Conservation (phyloP, 2,797 vertebrate species). For the Pseudochaenichthys georgianus region DNA sequence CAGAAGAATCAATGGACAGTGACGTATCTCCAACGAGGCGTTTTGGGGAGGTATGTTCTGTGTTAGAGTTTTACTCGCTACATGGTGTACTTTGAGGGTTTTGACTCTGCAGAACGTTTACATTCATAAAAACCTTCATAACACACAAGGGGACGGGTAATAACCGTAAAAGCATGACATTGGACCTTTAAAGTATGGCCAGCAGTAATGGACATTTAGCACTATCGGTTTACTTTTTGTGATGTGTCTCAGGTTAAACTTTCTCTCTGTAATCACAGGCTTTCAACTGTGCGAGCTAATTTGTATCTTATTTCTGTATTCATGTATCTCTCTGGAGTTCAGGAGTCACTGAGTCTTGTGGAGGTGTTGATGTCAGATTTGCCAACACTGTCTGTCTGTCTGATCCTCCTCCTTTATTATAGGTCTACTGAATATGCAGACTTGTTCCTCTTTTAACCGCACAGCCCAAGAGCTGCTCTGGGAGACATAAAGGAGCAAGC, state of each 20-base stretch:
- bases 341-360: slow-evolving; percentile 6
- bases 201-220: background rate
- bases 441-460: slow-evolving; percentile 62
- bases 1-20: too few species aligned
- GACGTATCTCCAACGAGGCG: too few species aligned
- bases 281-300: slow-evolving; percentile 8
- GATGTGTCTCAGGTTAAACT: background rate
- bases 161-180: too few species aligned
- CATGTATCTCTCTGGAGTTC: slow-evolving; percentile 18
- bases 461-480: slow-evolving; percentile 55
- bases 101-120: too few species aligned
- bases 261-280: background rate
- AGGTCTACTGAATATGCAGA: slow-evolving; percentile 60
- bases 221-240: background rate
- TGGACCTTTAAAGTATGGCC: background rate
- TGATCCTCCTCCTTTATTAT: slow-evolving; percentile 17
- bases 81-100: too few species aligned
- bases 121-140: too few species aligned
- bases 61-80: too few species aligned
- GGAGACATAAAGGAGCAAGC: slow-evolving; percentile 65
- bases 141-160: too few species aligned
- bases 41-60: too few species aligned
- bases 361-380: slow-evolving; percentile 43
- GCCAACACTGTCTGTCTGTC: slow-evolving; percentile 26
- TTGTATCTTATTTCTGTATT: background rate